These are phyloP conservation scores for Pseudomyrmex sp. DNA, from an alignment of 1,140 invertebrate genomes.

Conservation along the genomic window DNA sequence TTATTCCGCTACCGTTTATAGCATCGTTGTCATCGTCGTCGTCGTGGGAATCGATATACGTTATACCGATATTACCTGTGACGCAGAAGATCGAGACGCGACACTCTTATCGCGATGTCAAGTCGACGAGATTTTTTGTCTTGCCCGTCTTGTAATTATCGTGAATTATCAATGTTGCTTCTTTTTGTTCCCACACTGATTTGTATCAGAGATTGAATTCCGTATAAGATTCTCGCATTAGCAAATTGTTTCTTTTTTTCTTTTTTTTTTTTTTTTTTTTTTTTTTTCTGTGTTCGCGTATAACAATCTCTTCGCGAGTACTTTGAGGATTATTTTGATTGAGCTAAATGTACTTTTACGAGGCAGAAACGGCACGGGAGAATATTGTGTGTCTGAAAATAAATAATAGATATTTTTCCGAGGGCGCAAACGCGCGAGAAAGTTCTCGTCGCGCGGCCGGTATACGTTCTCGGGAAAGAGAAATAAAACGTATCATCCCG, in stretches of 20 bases:
- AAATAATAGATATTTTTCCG: neutral
- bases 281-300: neutral
- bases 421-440: no score
- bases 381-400: neutral
- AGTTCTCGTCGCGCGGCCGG: no score
- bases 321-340: neutral
- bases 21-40: neutral
- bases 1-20: slow-evolving; percentile 9
- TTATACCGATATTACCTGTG: neutral
- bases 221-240: no score
- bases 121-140: neutral
- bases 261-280: no score
- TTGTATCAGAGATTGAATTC: no score
- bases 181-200: no score
- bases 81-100: neutral
- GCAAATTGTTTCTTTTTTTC: no score
- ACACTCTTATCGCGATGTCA: neutral
- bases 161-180: no score
- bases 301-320: neutral
- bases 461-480: neutral
- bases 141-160: no score
- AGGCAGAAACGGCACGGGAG: neutral
- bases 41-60: neutral
- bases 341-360: neutral
- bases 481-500: slow-evolving; percentile 20